Conservation (phyloP, 2,888 invertebrate genomes). For the Rotaria socialis region DNA sequence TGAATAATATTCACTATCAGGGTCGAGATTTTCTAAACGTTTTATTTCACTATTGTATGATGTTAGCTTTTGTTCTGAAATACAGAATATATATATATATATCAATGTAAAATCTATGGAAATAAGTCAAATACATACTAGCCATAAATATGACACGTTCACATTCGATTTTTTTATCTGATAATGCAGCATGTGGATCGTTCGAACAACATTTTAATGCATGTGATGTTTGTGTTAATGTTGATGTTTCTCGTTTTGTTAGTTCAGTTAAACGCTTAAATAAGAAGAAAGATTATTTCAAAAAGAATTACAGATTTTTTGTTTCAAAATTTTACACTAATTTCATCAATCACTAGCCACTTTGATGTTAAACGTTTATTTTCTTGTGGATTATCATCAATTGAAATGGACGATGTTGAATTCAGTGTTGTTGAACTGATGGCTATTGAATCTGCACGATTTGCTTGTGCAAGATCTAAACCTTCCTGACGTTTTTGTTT, state of each 20-base stretch:
- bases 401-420: not conserved
- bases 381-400: not conserved
- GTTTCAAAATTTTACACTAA: not conserved
- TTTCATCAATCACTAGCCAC: conserved; percentile 33
- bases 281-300: no score
- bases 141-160: conserved; percentile 33
- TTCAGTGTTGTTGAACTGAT: not conserved
- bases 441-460: not conserved
- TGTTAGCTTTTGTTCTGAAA: conserved; percentile 11
- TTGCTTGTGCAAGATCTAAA: not conserved
- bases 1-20: conserved; percentile 31
- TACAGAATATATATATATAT: not conserved
- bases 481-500: conserved; percentile 20
- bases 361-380: conserved; percentile 30
- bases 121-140: not conserved
- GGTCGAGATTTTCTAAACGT: conserved; percentile 26
- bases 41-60: conserved; percentile 35
- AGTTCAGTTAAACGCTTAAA: conserved; percentile 13
- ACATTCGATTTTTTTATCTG: conserved; percentile 37
- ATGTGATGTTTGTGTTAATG: conserved; percentile 7
- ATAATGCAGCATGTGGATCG: conserved; percentile 26
- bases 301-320: no score
- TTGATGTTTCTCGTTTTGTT: conserved; percentile 28
- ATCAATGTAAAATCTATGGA: no score
- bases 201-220: conserved; percentile 30